Conservation (phyloP, 2,113 vertebrate genomes). For the Sinocyclocheilus grahami region DNA sequence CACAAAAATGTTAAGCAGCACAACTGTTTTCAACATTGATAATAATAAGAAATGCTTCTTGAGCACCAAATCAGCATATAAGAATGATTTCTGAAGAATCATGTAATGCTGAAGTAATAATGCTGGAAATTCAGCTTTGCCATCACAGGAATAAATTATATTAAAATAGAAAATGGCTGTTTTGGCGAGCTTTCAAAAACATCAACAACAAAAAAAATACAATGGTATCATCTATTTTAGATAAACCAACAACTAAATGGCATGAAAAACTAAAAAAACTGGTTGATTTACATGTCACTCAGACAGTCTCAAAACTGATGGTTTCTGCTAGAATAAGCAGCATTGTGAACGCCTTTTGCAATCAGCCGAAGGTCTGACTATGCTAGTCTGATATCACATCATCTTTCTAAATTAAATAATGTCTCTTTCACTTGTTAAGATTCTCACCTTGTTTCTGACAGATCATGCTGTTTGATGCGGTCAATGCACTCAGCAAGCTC, state of each 20-base stretch:
- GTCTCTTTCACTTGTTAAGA: not conserved
- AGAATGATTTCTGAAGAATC: not conserved
- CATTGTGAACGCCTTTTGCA: not conserved
- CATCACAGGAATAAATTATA: not conserved
- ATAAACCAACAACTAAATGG: not conserved
- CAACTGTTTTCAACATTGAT: not conserved
- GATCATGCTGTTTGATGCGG: slow-evolving; percentile 85
- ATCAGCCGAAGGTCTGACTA: not conserved
- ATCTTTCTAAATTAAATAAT: not conserved
- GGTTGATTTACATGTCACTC: not conserved
- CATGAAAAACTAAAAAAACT: not conserved
- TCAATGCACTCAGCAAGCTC: slow-evolving; percentile 87
- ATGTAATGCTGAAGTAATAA: not conserved
- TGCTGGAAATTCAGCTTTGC: not conserved
- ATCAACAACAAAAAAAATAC: not conserved
- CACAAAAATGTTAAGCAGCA: not conserved
- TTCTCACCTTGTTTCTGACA: slow-evolving; percentile 88
- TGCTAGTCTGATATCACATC: not conserved
- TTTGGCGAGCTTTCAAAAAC: not conserved
- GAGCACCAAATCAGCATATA: not conserved
- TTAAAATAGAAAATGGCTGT: not conserved
- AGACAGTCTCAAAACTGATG: not conserved
- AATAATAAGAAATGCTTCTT: not conserved
- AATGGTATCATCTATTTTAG: not conserved
- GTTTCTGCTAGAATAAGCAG: not conserved